Evolutionary conservation across 2,797 vertebrate genomes (phyloP).

Genomic region (Acipenser transmontanus): DNA sequence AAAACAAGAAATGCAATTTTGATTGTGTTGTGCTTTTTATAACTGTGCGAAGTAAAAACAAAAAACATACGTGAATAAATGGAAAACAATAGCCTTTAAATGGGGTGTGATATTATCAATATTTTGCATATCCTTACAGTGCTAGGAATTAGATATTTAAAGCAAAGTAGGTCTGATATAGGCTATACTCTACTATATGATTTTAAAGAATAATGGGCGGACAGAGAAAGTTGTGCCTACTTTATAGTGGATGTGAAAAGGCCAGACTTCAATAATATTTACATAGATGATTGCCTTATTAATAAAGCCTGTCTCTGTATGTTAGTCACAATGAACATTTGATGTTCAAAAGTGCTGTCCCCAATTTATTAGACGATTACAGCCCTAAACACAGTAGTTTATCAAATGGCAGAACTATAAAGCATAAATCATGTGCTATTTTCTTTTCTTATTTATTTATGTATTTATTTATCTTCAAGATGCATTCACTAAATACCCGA

Average conservation of each 20-base stretch:
- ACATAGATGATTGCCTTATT: conserved; percentile 2
- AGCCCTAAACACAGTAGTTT: conserved; percentile 3
- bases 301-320: conserved; percentile 1
- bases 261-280: background rate
- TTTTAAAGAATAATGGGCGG: too few species aligned
- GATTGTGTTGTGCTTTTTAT: too few species aligned
- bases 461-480: background rate
- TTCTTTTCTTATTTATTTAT: background rate
- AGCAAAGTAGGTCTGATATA: too few species aligned
- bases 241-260: too few species aligned
- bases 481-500: background rate
- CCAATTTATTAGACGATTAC: background rate
- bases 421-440: background rate
- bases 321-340: background rate
- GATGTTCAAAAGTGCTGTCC: background rate
- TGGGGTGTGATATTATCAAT: too few species aligned
- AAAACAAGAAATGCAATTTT: background rate
- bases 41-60: too few species aligned
- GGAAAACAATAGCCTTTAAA: too few species aligned
- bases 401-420: background rate
- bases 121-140: too few species aligned
- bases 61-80: too few species aligned
- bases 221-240: too few species aligned
- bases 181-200: too few species aligned
- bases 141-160: too few species aligned